Base-by-base conservation (phyloP, 1,140 invertebrate genomes). In the Amphibalanus amphitrite region DNA sequence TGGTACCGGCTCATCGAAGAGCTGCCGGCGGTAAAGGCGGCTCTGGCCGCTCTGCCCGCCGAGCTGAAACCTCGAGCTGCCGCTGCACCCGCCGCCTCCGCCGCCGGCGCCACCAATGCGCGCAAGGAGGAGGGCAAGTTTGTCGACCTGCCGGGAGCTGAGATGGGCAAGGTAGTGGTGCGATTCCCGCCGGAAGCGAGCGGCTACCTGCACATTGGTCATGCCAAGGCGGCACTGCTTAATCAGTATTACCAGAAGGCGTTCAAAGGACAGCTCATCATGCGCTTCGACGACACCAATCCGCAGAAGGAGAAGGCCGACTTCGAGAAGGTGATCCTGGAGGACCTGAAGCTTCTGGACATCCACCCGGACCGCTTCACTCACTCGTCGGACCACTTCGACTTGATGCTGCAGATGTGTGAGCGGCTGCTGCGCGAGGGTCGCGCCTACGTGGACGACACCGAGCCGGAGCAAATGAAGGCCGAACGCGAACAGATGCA, bases 261-360 rank as follows among this genome's bases (percentile, higher is more conserved):
- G 25, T 99, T 97, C 80, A 84, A 98, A 78, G 97, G 97, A 0
- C 91, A 91, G 79, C 84, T 99, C 0, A 93, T 99, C 70, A 95
- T 99, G 93, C 85, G 97, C 76, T 99, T 99, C 83, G 97, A 99
- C 84, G 97, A 99, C 79, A 99, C 97, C 13, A 99, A 99, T 83
- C 97, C 97, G 47, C 96, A 94, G 6, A 99, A 99, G 79, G 97
- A 99, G 79, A 94, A 96, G 79, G 89, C 89, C n/a, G 91, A 98
- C 76, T 99, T 97, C 84, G 97, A 99, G 80, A 87, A 96, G 83
- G 86, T 98, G 0, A 99, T 99, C 76, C 81, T 98, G 28, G 90
- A 97, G 81, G 97, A 99, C 83, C 83, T 99, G 20, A 84, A 89
- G 76, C 85, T 97, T 84, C 79, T 99, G 67, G 85, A 97, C 77